Evolutionary conservation across 2,888 invertebrate genomes (phyloP).

Genomic region (Dynastes maya): DNA sequence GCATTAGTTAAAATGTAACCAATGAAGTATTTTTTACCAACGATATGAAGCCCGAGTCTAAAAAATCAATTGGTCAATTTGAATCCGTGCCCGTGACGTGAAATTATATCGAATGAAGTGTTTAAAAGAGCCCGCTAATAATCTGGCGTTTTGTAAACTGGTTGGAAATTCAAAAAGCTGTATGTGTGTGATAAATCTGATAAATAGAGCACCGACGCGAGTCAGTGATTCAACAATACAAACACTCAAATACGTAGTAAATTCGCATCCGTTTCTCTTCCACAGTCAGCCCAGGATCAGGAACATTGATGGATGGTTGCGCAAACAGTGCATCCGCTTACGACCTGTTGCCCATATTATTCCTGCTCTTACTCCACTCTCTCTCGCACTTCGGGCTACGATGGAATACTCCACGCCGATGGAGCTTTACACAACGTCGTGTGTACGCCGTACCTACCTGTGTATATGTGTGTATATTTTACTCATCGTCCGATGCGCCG

Average conservation of each 20-base stretch:
- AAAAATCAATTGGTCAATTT: slow-evolving; percentile 36
- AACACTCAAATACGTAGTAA: slow-evolving; percentile 70
- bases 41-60: neutral
- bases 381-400: slow-evolving; percentile 52
- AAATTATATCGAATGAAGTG: slow-evolving; percentile 44
- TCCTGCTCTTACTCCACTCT: slow-evolving; percentile 53
- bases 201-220: slow-evolving; percentile 69
- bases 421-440: neutral
- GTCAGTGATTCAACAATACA: slow-evolving; percentile 70
- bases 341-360: slow-evolving; percentile 64
- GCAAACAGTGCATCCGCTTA: slow-evolving; percentile 65
- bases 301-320: slow-evolving; percentile 65
- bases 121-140: slow-evolving; percentile 49
- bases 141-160: slow-evolving; percentile 50
- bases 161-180: slow-evolving; percentile 59
- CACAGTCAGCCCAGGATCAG: slow-evolving; percentile 60
- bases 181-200: slow-evolving; percentile 65
- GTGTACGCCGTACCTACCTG: slow-evolving; percentile 11
- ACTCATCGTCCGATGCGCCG: slow-evolving; percentile 19
- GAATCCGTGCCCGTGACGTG: slow-evolving; percentile 16
- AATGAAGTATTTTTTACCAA: neutral
- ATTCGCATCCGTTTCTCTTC: slow-evolving; percentile 67
- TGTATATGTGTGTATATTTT: slow-evolving; percentile 27
- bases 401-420: slow-evolving; percentile 39
- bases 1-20: too few species aligned